Conservation (phyloP, 1,140 invertebrate genomes). For the Ips typographus region DNA sequence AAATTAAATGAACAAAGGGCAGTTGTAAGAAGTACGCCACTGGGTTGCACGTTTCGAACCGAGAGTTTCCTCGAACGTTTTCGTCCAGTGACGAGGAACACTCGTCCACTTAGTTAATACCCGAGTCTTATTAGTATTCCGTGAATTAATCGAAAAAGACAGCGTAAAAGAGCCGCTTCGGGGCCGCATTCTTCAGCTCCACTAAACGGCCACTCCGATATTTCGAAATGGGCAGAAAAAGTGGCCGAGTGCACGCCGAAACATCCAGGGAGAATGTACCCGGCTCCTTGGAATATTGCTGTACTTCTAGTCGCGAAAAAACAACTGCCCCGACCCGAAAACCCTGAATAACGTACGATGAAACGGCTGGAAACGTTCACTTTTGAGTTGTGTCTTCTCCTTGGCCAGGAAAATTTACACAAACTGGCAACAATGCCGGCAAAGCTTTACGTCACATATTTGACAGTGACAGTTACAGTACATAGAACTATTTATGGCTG, state of each 20-base stretch:
- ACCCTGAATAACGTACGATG: too few relatives aligned
- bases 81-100: slow-evolving; percentile 47
- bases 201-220: slow-evolving; percentile 24
- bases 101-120: slow-evolving; percentile 49
- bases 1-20: neutral
- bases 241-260: slow-evolving; percentile 19
- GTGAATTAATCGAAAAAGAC: slow-evolving; percentile 52
- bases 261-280: slow-evolving; percentile 20
- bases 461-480: too few relatives aligned
- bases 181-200: slow-evolving; percentile 14
- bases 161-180: slow-evolving; percentile 42
- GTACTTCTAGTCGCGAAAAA: neutral
- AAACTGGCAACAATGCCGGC: too few relatives aligned
- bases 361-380: too few relatives aligned
- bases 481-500: too few relatives aligned
- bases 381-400: too few relatives aligned
- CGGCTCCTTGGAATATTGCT: neutral
- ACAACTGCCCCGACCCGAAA: too few relatives aligned
- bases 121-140: slow-evolving; percentile 50
- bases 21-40: too few relatives aligned
- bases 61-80: slow-evolving; percentile 21
- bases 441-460: too few relatives aligned
- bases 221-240: slow-evolving; percentile 23
- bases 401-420: too few relatives aligned
- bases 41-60: neutral